phyloP scores from a whole-genome alignment of 2,888 invertebrate genomes.

The Drosophila paracracens region DNA sequence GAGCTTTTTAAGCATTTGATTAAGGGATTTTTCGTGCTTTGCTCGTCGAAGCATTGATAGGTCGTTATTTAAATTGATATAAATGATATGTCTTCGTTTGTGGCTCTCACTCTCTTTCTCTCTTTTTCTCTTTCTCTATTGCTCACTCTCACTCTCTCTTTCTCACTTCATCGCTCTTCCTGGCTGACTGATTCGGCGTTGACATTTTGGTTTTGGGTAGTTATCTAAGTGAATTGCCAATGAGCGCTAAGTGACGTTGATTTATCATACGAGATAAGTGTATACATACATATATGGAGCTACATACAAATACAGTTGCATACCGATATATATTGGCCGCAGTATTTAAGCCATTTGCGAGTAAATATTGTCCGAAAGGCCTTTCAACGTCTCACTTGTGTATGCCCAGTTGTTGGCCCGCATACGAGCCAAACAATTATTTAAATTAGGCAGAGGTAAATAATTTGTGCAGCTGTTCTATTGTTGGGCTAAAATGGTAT shows the following conservation, averaged over 20 bases:
- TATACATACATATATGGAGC: slow-evolving; percentile 21
- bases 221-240: slow-evolving; percentile 69
- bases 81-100: slow-evolving; percentile 73
- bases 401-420: slow-evolving; percentile 53
- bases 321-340: neutral
- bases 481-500: slow-evolving; percentile 27
- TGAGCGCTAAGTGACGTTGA: slow-evolving; percentile 72
- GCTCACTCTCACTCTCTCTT: slow-evolving; percentile 2
- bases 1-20: slow-evolving; percentile 73
- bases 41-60: slow-evolving; percentile 68
- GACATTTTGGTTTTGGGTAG: slow-evolving; percentile 54
- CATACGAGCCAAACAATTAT: slow-evolving; percentile 42
- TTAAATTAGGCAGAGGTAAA: slow-evolving; percentile 39
- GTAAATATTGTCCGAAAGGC: slow-evolving; percentile 36
- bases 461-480: slow-evolving; percentile 36
- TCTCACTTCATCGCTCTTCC: slow-evolving; percentile 2
- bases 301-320: slow-evolving; percentile 16
- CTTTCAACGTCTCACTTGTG: slow-evolving; percentile 28
- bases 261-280: slow-evolving; percentile 59
- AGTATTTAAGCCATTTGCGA: slow-evolving; percentile 46
- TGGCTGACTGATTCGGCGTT: slow-evolving; percentile 54
- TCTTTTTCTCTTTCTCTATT: neutral
- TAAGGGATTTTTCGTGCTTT: slow-evolving; percentile 59
- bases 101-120: slow-evolving; percentile 8
- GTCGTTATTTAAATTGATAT: slow-evolving; percentile 83